phyloP scores from a whole-genome alignment of 2,888 invertebrate species.

The Drosophila melanocephala region DNA sequence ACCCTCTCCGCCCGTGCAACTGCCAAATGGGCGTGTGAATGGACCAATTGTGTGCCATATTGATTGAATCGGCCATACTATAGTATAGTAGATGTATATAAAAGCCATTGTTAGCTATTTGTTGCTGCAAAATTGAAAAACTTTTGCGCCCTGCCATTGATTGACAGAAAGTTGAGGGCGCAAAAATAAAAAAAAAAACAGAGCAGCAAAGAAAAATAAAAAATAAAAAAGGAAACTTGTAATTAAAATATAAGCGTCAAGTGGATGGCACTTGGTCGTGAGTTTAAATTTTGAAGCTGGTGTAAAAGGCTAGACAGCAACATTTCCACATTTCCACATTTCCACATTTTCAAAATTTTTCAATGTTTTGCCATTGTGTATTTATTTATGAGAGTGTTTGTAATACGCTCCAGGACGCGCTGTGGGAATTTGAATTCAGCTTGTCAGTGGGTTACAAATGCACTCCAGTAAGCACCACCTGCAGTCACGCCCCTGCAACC shows the following conservation, averaged over 20 bases:
- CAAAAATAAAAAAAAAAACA: slow-evolving; percentile 12
- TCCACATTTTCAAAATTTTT: slow-evolving; percentile 19
- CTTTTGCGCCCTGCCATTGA: slow-evolving; percentile 61
- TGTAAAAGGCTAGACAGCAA: background rate
- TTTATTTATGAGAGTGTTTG: slow-evolving; percentile 63
- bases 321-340: slow-evolving; percentile 14
- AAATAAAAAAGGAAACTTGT: slow-evolving; percentile 45
- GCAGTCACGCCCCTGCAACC: slow-evolving; percentile 16
- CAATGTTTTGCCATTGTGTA: slow-evolving; percentile 46
- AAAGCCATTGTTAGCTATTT: slow-evolving; percentile 75
- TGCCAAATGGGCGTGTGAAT: slow-evolving; percentile 77
- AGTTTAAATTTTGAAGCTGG: slow-evolving; percentile 10
- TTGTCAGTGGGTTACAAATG: slow-evolving; percentile 42
- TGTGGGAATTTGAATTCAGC: slow-evolving; percentile 22
- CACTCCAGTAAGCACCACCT: slow-evolving; percentile 18
- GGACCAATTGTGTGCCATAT: slow-evolving; percentile 75
- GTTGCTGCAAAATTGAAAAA: slow-evolving; percentile 78
- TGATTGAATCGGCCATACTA: slow-evolving; percentile 69
- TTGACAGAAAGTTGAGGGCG: slow-evolving; percentile 52
- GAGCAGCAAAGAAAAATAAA: background rate
- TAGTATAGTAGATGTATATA: slow-evolving; percentile 37
- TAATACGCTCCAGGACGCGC: slow-evolving; percentile 27
- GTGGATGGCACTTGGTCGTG: slow-evolving; percentile 11
- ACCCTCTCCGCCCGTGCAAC: background rate
- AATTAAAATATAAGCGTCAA: slow-evolving; percentile 68